These are phyloP conservation scores for Coremacera marginata DNA, from an alignment of 2,888 invertebrate species.

Conservation along the genomic window DNA sequence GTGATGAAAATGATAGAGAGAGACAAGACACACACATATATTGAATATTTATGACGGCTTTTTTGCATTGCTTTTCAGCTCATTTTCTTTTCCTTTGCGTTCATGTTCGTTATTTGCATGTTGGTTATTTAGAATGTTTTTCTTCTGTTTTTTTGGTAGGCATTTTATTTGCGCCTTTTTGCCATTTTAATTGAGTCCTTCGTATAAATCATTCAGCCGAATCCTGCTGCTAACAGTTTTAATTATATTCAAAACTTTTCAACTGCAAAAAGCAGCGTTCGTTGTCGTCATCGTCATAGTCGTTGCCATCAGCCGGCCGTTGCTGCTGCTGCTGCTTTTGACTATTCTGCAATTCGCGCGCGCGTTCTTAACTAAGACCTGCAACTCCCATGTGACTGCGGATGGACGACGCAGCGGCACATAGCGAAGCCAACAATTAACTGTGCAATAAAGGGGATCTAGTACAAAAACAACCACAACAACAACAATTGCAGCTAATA, in stretches of 20 bases:
- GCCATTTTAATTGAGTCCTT: slow-evolving; percentile 32
- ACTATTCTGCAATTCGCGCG: neutral
- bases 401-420: neutral
- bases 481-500: neutral
- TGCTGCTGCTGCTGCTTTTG: neutral
- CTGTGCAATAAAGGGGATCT: slow-evolving; percentile 20
- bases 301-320: neutral
- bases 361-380: neutral
- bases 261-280: slow-evolving; percentile 12
- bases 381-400: neutral
- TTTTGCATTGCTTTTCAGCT: neutral
- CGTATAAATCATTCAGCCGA: slow-evolving; percentile 34
- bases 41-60: slow-evolving; percentile 22
- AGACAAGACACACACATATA: neutral
- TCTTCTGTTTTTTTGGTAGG: neutral
- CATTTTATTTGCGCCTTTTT: neutral
- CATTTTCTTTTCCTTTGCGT: neutral
- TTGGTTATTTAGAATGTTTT: neutral
- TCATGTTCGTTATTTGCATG: neutral
- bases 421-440: slow-evolving; percentile 17
- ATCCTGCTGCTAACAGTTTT: slow-evolving; percentile 35
- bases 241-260: slow-evolving; percentile 38
- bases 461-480: neutral
- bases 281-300: neutral
- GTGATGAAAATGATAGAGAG: neutral